Conservation (phyloP, 2,113 vertebrate species). For the Podarcis muralis region DNA sequence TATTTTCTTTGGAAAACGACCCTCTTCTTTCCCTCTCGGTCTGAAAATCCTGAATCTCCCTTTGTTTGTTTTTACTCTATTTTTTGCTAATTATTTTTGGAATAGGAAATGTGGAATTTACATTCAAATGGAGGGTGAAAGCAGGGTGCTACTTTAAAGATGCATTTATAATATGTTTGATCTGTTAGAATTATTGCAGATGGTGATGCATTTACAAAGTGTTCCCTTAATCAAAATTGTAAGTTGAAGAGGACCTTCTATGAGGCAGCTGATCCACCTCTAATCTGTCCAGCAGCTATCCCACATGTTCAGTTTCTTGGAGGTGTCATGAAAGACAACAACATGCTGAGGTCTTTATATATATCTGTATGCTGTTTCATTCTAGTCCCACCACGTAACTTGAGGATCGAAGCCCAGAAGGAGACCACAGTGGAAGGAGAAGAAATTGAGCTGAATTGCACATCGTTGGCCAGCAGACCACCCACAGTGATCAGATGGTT, state of each 20-base stretch:
- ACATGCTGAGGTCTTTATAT: slow-evolving; percentile 16
- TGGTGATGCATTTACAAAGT: too few species aligned
- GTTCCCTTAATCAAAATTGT: neutral
- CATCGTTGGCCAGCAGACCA: slow-evolving; percentile 93
- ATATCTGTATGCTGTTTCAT: neutral
- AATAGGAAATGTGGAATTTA: neutral
- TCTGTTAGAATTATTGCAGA: neutral
- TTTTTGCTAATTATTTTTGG: neutral
- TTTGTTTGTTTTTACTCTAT: too few species aligned
- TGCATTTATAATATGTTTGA: neutral
- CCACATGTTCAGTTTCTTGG: neutral
- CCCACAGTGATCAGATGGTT: slow-evolving; percentile 94
- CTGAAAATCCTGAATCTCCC: neutral
- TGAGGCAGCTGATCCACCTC: neutral
- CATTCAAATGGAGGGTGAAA: neutral
- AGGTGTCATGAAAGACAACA: neutral
- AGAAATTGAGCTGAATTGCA: slow-evolving; percentile 97
- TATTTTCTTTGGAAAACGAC: neutral
- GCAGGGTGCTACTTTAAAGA: neutral
- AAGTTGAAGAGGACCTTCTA: neutral
- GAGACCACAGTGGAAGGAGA: slow-evolving; percentile 92
- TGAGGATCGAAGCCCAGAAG: slow-evolving; percentile 93
- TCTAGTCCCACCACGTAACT: slow-evolving; percentile 91
- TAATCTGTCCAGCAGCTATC: neutral
- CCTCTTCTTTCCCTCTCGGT: neutral